Base-by-base conservation (phyloP, 1,140 invertebrate genomes). In the Papilio dardanus region DNA sequence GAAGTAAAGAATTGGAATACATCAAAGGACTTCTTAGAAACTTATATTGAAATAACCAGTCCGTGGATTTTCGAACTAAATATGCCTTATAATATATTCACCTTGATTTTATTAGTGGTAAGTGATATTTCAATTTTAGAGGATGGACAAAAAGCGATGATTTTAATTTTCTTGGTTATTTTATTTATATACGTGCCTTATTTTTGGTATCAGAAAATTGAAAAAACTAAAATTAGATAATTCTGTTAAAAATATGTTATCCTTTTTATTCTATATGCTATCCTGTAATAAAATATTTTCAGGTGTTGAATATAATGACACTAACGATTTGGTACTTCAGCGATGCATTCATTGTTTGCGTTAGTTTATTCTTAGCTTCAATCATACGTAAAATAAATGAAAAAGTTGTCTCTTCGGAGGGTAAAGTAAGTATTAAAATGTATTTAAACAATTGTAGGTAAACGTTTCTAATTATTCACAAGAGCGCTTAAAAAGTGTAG, bases 241-340 rank as follows among this genome's bases (percentile, higher is more conserved):
- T 35, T n/a, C n/a, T n/a, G n/a, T n/a, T n/a, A n/a, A n/a, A n/a
- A n/a, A n/a, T n/a, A n/a, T n/a, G n/a, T n/a, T n/a, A n/a, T n/a
- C n/a, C n/a, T n/a, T n/a, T n/a, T n/a, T n/a, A n/a, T n/a, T n/a
- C n/a, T n/a, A n/a, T n/a, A n/a, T n/a, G n/a, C n/a, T 37, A 69
- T 58, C 10, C 1, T 58, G 21, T 58, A 3, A 37, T 35, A 21
- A n/a, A 74, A n/a, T 21, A 16, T 75, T 81, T 94, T 28, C 91
- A 94, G 76, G 71, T 91, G 33, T 77, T 93, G 8, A 93, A 94
- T 75, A 76, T 94, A 2, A 79, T 94, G 0, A 91, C 90, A 68
- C 93, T 94, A 0, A 94, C 94, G 71, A 92, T 92, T 0, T 95
- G 94, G 94, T 95, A 94, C 76, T 95, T 94, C 30, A 92, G 94